Base-by-base conservation (phyloP, 1,140 invertebrate species). In the Drosophila subobscura region DNA sequence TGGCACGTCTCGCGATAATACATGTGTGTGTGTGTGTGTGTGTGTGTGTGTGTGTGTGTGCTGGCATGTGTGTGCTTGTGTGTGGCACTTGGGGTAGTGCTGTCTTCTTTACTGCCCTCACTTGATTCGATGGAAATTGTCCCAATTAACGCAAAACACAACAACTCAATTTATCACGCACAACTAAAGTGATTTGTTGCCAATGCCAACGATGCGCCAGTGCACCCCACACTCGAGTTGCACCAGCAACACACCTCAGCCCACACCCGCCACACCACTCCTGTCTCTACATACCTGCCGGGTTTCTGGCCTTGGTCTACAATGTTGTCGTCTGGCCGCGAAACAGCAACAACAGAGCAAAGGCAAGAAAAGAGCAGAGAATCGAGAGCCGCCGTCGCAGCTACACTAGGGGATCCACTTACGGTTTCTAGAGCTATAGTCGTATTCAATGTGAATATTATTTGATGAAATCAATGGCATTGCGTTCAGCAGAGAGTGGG, bases 161-260 rank as follows among this genome's bases (percentile, higher is more conserved):
- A 88, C 81, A 88, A 88, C 83, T 86, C 83, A 86, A 86, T 86
- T 86, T 86, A 86, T 86, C 83, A 88, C 83, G 83, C 83, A 86
- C 83, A 86, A 88, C 83, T 86, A 86, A 86, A 86, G 83, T 86
- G 83, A 86, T 86, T 86, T 86, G 83, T 86, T 86, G 83, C 83
- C 83, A 86, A 88, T 86, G 83, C 83, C 83, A 86, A 86, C 83
- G 73, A 68, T 60, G 60, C 50, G 16, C 25, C 53, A n/a, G 27
- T 42, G 25, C 42, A 44, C 22, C 46, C 25, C 22, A 20, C 40
- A 8, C 0, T 7, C 14, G 22, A 40, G 47, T 6, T 10, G 4
- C 57, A 37, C 10, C 25, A 20, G 16, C 16, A 20, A 20, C 16
- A 5, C 25, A 10, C 1, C 10, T 8, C 3, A 4, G 3, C 0